Evolutionary conservation across 2,888 invertebrate species (phyloP).

Genomic region (Apodemia hepburni): DNA sequence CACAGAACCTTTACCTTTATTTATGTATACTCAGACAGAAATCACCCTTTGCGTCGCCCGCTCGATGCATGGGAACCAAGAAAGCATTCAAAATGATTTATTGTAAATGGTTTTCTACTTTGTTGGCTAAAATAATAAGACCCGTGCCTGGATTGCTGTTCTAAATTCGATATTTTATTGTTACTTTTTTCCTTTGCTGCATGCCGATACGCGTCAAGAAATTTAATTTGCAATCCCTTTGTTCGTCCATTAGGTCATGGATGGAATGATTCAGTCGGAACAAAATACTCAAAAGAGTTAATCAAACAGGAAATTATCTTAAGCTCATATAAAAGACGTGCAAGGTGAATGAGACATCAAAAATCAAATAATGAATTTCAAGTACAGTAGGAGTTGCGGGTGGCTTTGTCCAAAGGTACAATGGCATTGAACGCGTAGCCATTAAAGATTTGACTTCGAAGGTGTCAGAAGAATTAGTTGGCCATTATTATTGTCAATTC

Average conservation of each 20-base stretch:
- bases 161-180: slow-evolving; percentile 74
- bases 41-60: slow-evolving; percentile 78
- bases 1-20: slow-evolving; percentile 75
- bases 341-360: slow-evolving; percentile 65
- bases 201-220: slow-evolving; percentile 48
- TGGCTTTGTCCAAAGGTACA: slow-evolving; percentile 66
- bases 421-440: slow-evolving; percentile 46
- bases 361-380: slow-evolving; percentile 68
- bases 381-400: slow-evolving; percentile 66
- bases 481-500: slow-evolving; percentile 62
- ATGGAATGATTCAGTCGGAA: slow-evolving; percentile 47
- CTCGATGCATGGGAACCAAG: slow-evolving; percentile 74
- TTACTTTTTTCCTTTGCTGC: slow-evolving; percentile 57
- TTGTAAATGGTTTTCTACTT: slow-evolving; percentile 80
- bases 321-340: slow-evolving; percentile 43
- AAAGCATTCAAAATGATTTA: slow-evolving; percentile 80
- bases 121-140: slow-evolving; percentile 80
- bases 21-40: slow-evolving; percentile 77
- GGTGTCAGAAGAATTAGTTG: slow-evolving; percentile 78
- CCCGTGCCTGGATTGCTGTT: slow-evolving; percentile 62
- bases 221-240: slow-evolving; percentile 64
- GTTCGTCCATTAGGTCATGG: slow-evolving; percentile 44
- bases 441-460: slow-evolving; percentile 70
- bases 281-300: slow-evolving; percentile 32
- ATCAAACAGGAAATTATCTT: slow-evolving; percentile 36